Percentiles rank a stretch among this genome's conserved stretches.
Conservation (phyloP, 1,140 invertebrate genomes). For the Hyles vespertilio region DNA sequence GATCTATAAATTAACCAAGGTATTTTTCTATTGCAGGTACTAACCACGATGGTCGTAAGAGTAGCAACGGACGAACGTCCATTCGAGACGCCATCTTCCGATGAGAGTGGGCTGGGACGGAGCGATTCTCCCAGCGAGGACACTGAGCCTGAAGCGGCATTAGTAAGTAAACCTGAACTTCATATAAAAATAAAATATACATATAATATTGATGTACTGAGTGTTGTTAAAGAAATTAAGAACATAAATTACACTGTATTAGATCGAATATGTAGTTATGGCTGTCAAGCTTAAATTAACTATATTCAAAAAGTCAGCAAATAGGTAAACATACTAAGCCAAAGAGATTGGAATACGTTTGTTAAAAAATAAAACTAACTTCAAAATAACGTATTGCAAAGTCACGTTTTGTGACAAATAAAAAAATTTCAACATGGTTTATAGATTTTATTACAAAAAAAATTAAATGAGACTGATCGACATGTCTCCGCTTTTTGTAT, state of each 20-base stretch:
- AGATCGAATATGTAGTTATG: too few relatives aligned
- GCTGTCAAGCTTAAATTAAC: too few relatives aligned
- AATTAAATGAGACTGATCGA: slow-evolving; percentile 33
- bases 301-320: too few relatives aligned
- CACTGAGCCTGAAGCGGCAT: slow-evolving; percentile 58
- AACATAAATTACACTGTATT: too few relatives aligned
- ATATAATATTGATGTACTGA: too few relatives aligned
- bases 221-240: too few relatives aligned
- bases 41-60: slow-evolving; percentile 48
- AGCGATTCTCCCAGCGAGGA: slow-evolving; percentile 59
- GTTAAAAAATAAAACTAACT: slow-evolving; percentile 4
- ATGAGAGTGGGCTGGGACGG: slow-evolving; percentile 60
- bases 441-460: slow-evolving; percentile 21
- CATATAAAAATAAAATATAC: too few relatives aligned
- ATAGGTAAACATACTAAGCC: too few relatives aligned
- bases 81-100: slow-evolving; percentile 63
- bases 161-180: slow-evolving; percentile 40
- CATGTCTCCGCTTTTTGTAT: slow-evolving; percentile 32
- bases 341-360: neutral
- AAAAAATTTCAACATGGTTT: slow-evolving; percentile 23
- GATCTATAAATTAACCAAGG: neutral
- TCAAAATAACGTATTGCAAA: neutral
- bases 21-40: slow-evolving; percentile 32
- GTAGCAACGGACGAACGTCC: slow-evolving; percentile 67
- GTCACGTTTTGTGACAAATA: slow-evolving; percentile 14